Base-by-base conservation (phyloP, 92 coral and sea anemone species). In the Porites evermanni region DNA sequence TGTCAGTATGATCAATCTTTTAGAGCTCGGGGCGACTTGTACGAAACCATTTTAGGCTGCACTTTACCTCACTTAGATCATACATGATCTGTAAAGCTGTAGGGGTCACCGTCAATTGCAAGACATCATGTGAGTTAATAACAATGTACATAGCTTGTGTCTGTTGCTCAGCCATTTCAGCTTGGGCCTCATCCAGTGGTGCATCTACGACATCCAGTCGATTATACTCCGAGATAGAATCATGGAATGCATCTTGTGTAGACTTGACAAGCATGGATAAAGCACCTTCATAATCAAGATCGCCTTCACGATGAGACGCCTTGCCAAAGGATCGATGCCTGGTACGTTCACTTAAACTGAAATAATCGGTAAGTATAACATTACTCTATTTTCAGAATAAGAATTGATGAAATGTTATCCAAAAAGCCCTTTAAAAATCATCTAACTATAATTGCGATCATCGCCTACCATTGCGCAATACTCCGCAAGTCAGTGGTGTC, bases 81-180 rank as follows among this genome's bases (percentile, higher is more conserved):
- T 94, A 87, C 11, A 97, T 44, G 16, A 97, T 94, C 70, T 91
- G 92, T 21, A 97, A 78, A 2, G 99, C 94, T 67, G 94, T 84
- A 0, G 95, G 95, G 4, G 99, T 97, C 29, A 97, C 89, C 14
- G 97, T 97, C 58, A 97, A 67, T 93, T 95, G 98, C 77, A 97
- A 83, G 77, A 78, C 87, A 44, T 97, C 99, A 69, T 91, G 95
- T 1, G 99, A 97, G 70, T 91, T 95, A 8, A 97, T 78, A 11
- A 97, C 94, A 44, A 97, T 72, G 83, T 97, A 97, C 26, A 89
- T 84, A 9, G 99, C 99, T 75, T 93, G 98, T 29, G 97, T 74
- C 61, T 86, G 93, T 21, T 65, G 83, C 8, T 79, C 83, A 29
- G 63, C 77, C 19, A 79, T 67, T 47, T 70, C 78, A 52, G 82